These are phyloP conservation scores for Salpingus planirostris DNA, from an alignment of 2,888 invertebrate genomes.

Conservation along the genomic window DNA sequence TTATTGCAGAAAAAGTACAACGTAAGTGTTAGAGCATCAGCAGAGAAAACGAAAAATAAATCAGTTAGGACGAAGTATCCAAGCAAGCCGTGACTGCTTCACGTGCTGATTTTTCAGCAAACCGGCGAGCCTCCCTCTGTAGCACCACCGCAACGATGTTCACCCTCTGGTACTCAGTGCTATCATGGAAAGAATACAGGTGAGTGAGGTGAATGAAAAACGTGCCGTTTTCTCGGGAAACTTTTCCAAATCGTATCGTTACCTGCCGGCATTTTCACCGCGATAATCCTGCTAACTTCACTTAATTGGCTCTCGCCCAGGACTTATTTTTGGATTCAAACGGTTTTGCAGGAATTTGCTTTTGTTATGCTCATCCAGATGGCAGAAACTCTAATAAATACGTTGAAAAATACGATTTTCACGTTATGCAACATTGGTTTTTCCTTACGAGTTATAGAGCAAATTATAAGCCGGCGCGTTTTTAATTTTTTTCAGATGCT, in stretches of 20 bases:
- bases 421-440: too few species aligned
- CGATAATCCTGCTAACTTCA: conserved; percentile 2
- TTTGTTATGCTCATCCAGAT: neutral
- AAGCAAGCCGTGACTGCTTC: conserved; percentile 21
- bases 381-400: too few species aligned
- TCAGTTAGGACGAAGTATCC: conserved; percentile 27
- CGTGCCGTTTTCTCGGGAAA: too few species aligned
- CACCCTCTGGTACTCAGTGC: conserved; percentile 39
- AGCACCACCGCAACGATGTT: conserved; percentile 30
- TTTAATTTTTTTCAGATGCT: too few species aligned
- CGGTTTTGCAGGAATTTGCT: neutral
- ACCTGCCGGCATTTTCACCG: conserved; percentile 10
- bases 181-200: conserved; percentile 40
- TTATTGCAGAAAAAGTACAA: conserved; percentile 12
- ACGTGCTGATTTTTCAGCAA: conserved; percentile 18
- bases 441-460: too few species aligned
- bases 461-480: too few species aligned
- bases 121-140: conserved; percentile 1
- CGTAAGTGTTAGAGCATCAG: conserved; percentile 7
- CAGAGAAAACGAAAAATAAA: conserved; percentile 22
- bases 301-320: conserved; percentile 11
- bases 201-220: too few species aligned
- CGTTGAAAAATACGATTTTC: too few species aligned
- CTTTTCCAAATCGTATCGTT: conserved; percentile 1
- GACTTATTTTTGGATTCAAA: conserved; percentile 7